Percentiles rank a stretch among this genome's conserved stretches.
phyloP scores from a whole-genome alignment of 2,888 invertebrate species.

The Amorpha juglandis region DNA sequence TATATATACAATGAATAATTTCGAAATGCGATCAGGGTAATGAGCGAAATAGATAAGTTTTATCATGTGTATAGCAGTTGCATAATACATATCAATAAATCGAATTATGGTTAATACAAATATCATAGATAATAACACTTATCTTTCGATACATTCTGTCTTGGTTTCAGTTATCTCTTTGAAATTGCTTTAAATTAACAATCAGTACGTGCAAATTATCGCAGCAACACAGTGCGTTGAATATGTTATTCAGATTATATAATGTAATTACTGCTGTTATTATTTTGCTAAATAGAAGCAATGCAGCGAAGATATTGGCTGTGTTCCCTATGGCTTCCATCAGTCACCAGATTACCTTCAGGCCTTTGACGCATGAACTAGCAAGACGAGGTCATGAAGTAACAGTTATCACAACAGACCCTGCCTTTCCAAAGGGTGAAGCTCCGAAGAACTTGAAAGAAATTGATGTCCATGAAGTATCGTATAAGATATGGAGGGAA shows the following conservation, averaged over 20 bases:
- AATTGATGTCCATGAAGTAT: constrained; percentile 58
- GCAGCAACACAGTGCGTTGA: background rate
- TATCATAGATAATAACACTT: background rate
- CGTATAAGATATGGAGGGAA: constrained; percentile 40
- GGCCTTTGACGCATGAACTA: constrained; percentile 60
- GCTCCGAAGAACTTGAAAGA: constrained; percentile 58
- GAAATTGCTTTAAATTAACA: background rate
- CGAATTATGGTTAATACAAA: background rate
- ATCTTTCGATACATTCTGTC: background rate
- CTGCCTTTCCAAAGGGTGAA: constrained; percentile 48
- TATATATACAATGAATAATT: no score
- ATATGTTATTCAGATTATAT: background rate
- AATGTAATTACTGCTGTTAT: background rate
- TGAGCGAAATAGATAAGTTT: no score
- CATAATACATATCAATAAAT: background rate
- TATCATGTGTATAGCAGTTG: no score
- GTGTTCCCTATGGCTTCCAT: constrained; percentile 59
- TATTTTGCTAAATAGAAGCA: constrained; percentile 1
- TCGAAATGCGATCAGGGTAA: no score
- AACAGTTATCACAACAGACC: constrained; percentile 62
- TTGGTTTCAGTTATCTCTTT: no score
- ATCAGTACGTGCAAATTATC: background rate
- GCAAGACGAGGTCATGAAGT: constrained; percentile 67
- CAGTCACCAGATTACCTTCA: constrained; percentile 68
- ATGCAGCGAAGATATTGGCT: constrained; percentile 59